A percentile compares a stretch with the other conserved stretches of the same genome.
Conservation (phyloP, 2,797 vertebrate species). For the Octomys mimax region DNA sequence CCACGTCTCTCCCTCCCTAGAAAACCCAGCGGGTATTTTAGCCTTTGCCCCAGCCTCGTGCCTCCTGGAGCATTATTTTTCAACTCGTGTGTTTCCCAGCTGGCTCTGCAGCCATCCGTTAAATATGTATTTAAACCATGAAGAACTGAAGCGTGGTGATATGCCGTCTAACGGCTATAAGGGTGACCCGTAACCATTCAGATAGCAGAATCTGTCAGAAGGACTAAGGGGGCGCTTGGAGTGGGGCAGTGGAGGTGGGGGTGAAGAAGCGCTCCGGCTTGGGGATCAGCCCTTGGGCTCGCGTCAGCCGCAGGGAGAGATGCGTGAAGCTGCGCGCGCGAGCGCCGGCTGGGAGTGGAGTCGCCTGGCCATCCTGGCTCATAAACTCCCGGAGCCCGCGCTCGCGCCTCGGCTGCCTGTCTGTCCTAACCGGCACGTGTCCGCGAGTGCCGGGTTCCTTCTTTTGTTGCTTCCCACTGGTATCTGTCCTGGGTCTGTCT, state of each 20-base stretch:
- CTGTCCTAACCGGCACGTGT: neutral
- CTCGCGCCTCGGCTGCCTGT: neutral
- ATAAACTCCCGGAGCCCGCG: neutral
- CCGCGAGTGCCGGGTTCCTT: neutral
- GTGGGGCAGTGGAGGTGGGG: neutral
- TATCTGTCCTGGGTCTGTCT: neutral
- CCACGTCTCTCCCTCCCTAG: neutral
- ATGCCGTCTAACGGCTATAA: slow-evolving; percentile 92
- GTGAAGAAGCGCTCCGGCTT: neutral
- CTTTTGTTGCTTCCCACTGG: neutral
- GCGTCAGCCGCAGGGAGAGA: neutral
- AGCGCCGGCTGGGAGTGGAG: neutral
- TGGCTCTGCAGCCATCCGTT: slow-evolving; percentile 91
- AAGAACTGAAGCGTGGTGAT: slow-evolving; percentile 94
- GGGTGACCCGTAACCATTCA: slow-evolving; percentile 92
- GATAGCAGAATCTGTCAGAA: slow-evolving; percentile 89
- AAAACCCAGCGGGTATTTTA: neutral
- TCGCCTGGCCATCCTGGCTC: neutral
- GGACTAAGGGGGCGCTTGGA: neutral
- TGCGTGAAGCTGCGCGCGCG: neutral
- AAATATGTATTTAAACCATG: slow-evolving; percentile 92
- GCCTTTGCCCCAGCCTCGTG: neutral
- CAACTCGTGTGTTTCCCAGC: slow-evolving; percentile 90
- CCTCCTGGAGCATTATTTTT: slow-evolving; percentile 84
- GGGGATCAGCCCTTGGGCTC: neutral